phyloP scores from a whole-genome alignment of 2,797 vertebrate genomes.

The Amblyopsis hoosieri region DNA sequence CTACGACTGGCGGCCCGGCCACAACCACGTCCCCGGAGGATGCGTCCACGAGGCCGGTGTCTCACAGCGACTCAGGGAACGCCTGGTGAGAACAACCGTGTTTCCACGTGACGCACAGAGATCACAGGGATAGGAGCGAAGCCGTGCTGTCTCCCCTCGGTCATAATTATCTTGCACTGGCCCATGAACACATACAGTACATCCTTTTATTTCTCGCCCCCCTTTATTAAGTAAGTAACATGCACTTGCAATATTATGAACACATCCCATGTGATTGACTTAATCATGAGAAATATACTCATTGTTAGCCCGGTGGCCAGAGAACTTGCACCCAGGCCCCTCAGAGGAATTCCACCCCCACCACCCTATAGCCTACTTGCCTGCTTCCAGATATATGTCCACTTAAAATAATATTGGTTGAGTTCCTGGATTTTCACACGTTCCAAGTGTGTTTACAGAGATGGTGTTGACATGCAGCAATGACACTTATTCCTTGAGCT shows the following conservation, averaged over 20 bases:
- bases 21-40: slow-evolving; percentile 73
- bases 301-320: slow-evolving; percentile 17
- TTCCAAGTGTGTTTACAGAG: slow-evolving; percentile 65
- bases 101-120: slow-evolving; percentile 4
- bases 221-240: no score
- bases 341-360: slow-evolving; percentile 67
- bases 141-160: no score
- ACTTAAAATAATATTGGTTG: slow-evolving; percentile 76
- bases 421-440: slow-evolving; percentile 70
- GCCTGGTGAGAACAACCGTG: slow-evolving; percentile 76
- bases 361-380: slow-evolving; percentile 54
- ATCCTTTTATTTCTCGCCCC: no score
- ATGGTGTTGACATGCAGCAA: slow-evolving; percentile 69
- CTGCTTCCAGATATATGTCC: slow-evolving; percentile 64
- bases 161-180: no score
- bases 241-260: no score
- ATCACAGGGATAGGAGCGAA: no score
- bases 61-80: slow-evolving; percentile 79
- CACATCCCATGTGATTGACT: slow-evolving; percentile 21
- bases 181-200: no score
- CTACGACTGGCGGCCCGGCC: slow-evolving; percentile 73
- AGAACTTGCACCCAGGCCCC: slow-evolving; percentile 47
- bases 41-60: slow-evolving; percentile 65
- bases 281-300: slow-evolving; percentile 59
- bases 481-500: slow-evolving; percentile 66